Base-by-base conservation (phyloP, 2,888 invertebrate genomes). In the Choreutis nemorana region DNA sequence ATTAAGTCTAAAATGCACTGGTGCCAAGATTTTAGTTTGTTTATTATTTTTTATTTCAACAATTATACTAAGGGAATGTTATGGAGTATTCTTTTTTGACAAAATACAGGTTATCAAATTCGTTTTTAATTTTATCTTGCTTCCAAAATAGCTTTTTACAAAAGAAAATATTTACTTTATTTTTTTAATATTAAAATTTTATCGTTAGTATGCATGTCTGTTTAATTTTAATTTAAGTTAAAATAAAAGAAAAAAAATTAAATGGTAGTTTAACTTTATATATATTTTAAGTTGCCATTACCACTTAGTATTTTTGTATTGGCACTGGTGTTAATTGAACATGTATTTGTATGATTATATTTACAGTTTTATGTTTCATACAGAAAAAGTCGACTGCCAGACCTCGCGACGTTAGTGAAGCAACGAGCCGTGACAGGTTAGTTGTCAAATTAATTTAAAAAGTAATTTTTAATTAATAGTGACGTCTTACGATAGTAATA, bases 261-360 rank as follows among this genome's bases (percentile, higher is more conserved):
- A n/a, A n/a, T n/a, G n/a, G n/a, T n/a, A n/a, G n/a, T n/a, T n/a
- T n/a, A n/a, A n/a, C n/a, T n/a, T n/a, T 56, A 52, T 44, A 50
- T 50, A 33, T 45, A 50, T 56, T 41, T 66, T 72, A 61, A 60
- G 63, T 73, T 73, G 71, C 65, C 64, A 65, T 72, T 63, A 67
- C 66, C 77, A 78, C 77, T 57, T 77, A 77, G 75, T 64, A 53
- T 62, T 72, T 60, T 68, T 71, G 70, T 71, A 72, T 72, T 77
- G 78, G 77, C 78, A 78, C 78, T 70, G 75, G 77, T 78, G 77
- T 77, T 72, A 50, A 48, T 41, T 48, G 39, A 36, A 35, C 18
- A 31, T 36, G 43, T 50, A 36, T 36, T 37, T 34, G 36, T 36
- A 34, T 40, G 13, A 18, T 37, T 28, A 45, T 54, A 37, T 62